These are phyloP conservation scores for Pongo abelii DNA, from an alignment of 2,113 vertebrate species.

Conservation along the genomic window DNA sequence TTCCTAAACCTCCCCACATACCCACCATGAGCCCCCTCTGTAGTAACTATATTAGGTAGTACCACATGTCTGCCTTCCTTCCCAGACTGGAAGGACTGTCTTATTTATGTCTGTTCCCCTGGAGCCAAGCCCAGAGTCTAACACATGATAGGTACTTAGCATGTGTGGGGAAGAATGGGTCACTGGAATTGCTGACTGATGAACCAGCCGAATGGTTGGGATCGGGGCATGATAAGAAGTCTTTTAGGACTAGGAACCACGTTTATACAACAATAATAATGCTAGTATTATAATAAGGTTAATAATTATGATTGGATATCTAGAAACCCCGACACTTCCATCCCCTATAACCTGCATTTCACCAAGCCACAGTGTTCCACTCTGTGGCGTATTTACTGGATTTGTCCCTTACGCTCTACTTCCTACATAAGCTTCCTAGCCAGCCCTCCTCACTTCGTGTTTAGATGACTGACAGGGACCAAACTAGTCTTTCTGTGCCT, in stretches of 20 bases:
- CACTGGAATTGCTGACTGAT: not conserved
- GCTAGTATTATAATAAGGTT: not conserved
- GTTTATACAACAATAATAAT: conserved; percentile 7
- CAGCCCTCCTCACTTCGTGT: not conserved
- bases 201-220: not conserved
- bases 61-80: not conserved
- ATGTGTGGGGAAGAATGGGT: not conserved
- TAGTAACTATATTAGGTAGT: not conserved
- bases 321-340: not conserved
- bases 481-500: not conserved
- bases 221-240: not conserved
- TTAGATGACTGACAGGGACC: not conserved
- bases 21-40: not conserved
- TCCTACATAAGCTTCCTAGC: not conserved
- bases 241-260: not conserved
- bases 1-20: not conserved
- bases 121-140: not conserved
- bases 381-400: not conserved
- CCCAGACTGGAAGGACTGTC: not conserved
- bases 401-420: not conserved
- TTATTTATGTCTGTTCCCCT: not conserved
- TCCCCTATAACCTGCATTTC: not conserved
- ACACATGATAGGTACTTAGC: not conserved
- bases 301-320: not conserved
- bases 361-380: not conserved